Evolutionary conservation across 2,888 invertebrate genomes (phyloP).

Genomic region (Siphlonurus alternatus): DNA sequence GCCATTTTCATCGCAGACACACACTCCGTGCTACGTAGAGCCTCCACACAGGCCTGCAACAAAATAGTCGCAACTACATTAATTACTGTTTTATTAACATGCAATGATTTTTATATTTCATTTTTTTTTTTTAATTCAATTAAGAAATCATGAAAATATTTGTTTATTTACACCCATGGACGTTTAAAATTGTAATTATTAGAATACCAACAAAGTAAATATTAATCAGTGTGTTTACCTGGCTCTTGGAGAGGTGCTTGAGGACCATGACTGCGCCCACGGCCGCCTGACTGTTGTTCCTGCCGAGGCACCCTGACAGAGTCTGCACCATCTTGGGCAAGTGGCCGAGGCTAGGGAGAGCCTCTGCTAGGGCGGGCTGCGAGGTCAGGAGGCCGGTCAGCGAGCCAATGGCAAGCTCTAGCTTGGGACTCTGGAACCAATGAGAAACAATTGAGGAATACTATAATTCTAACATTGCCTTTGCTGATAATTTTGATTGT

Average conservation of each 20-base stretch:
- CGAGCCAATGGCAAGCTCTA: conserved; percentile 70
- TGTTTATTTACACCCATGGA: background rate
- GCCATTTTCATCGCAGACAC: conserved; percentile 78
- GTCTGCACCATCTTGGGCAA: conserved; percentile 26
- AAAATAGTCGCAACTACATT: conserved; percentile 5
- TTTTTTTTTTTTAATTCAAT: no score
- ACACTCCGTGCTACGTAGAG: conserved; percentile 74
- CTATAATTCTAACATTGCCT: no score
- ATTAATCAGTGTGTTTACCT: no score
- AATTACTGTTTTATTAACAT: background rate
- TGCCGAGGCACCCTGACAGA: conserved; percentile 53
- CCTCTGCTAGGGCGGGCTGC: conserved; percentile 75
- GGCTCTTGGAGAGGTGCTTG: background rate
- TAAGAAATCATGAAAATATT: no score
- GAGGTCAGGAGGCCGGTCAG: conserved; percentile 67
- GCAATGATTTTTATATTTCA: no score
- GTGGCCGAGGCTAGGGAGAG: conserved; percentile 75
- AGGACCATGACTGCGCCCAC: background rate
- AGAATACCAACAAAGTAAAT: no score
- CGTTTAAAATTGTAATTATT: no score
- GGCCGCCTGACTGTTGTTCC: conserved; percentile 9
- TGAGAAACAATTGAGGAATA: background rate
- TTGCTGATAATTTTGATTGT: no score
- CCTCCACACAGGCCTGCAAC: conserved; percentile 60
- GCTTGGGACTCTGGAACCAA: background rate